phyloP scores from a whole-genome alignment of 2,113 vertebrate genomes.

The Dipodomys spectabilis region DNA sequence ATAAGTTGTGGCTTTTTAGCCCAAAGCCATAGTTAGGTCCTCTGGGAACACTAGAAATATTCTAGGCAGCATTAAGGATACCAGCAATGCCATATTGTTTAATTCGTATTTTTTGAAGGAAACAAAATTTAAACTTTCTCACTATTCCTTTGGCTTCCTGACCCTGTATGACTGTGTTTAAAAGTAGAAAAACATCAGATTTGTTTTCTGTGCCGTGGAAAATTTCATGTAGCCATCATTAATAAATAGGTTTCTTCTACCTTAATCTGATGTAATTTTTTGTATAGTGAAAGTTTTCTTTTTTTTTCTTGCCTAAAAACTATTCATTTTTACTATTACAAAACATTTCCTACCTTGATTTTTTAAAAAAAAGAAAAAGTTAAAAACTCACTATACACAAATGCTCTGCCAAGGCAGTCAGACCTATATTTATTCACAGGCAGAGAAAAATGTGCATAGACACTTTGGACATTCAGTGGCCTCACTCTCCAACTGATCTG shows the following conservation, averaged over 20 bases:
- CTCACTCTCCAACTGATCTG: background rate
- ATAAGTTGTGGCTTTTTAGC: background rate
- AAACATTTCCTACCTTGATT: background rate
- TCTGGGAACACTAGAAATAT: background rate
- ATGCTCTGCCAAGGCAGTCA: no score
- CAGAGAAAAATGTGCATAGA: background rate
- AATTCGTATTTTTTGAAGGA: background rate
- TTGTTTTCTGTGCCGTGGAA: background rate
- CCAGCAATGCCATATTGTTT: background rate
- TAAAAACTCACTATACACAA: background rate
- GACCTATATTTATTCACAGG: no score
- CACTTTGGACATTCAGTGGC: background rate
- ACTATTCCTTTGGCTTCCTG: background rate
- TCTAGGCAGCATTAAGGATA: background rate
- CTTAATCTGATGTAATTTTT: background rate
- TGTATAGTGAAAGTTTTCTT: background rate
- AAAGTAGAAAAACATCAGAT: background rate
- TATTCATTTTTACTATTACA: background rate
- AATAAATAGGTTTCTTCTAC: background rate
- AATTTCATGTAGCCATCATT: background rate
- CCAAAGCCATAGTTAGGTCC: background rate
- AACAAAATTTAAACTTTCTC: background rate
- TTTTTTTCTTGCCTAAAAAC: background rate
- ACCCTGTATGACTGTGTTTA: background rate
- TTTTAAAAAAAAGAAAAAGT: background rate